Base-by-base conservation (phyloP, 2,888 invertebrate genomes). In the Cacoxenus indagator region DNA sequence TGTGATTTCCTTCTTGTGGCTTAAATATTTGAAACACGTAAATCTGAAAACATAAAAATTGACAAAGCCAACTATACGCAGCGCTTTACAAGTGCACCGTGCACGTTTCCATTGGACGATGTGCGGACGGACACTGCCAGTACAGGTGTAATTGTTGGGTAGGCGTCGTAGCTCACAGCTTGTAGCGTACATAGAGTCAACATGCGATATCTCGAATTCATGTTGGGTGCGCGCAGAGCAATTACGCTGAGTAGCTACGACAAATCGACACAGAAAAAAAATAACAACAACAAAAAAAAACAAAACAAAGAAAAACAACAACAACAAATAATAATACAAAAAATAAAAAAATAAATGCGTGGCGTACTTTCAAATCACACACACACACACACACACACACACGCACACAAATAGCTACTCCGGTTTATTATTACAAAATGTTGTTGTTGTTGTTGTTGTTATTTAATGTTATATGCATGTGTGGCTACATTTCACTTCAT, bases 1-100 rank as follows among this genome's bases (percentile, higher is more conserved):
- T 46, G 5, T 11, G 4, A 4, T 46, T 46, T 46, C 8, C 4
- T 1, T 1, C 48, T 48, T 19, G 17, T 48, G 17, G 8, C n/a
- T 29, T 57, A 26, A 48, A 51, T 51, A 67, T 67, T 78, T 79
- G 69, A 76, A 67, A 76, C 85, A 85, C 84, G 84, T 84, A 85
- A 77, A 69, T 48, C 48, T 77, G 68, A 69, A 75, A 78, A 81
- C 83, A 84, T 84, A 83, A 83, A 85, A 83, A 70, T 82, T 79
- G 74, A 78, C 81, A 75, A 82, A 78, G 75, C 74, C 69, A 78
- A 74, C 57, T 57, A 57, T 29, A 57, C 57, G 57, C 57, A 27
- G 5, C 29, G 57, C 57, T 29, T 57, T 29, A 29, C 57, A 57
- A 57, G 57, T 27, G 57, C 57, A 57, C 57, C 57, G 57, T 29